Conservation (phyloP, 1,140 invertebrate genomes). For the Bombus confusus region DNA sequence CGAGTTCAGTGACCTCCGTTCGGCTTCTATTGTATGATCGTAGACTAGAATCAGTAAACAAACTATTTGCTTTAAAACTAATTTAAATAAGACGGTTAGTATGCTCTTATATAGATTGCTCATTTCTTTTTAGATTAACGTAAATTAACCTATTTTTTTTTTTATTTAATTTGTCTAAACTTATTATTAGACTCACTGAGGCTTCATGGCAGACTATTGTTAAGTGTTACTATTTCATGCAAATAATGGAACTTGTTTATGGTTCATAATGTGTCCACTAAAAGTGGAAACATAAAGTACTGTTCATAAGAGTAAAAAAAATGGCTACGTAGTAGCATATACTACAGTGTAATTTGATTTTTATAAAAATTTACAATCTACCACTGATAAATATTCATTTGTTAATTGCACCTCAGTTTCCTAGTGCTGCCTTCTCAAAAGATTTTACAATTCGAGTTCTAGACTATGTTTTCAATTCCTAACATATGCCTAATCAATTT, state of each 20-base stretch:
- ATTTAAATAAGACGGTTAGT: constrained; percentile 39
- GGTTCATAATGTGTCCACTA: background rate
- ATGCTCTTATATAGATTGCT: constrained; percentile 9
- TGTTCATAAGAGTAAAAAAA: background rate
- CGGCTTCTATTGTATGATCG: constrained; percentile 41
- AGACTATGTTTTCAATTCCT: constrained; percentile 27
- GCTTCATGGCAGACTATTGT: background rate
- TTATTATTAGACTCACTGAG: constrained; percentile 11
- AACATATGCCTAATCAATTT: constrained; percentile 42
- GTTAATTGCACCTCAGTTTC: background rate
- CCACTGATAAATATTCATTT: background rate
- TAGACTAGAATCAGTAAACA: constrained; percentile 69
- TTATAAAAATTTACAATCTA: background rate
- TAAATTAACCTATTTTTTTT: background rate
- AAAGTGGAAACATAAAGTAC: constrained; percentile 14
- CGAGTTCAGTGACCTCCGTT: background rate
- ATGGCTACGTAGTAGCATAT: no score
- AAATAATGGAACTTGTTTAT: background rate
- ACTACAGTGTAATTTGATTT: no score
- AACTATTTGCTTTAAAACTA: constrained; percentile 55
- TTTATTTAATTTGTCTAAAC: background rate
- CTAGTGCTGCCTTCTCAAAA: background rate
- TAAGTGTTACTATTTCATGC: constrained; percentile 3
- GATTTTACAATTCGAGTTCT: background rate
- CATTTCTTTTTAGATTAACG: background rate